Percentiles rank a stretch among this genome's conserved stretches.
phyloP scores from a whole-genome alignment of 1,140 invertebrate species.

The Nephotettix cincticeps region DNA sequence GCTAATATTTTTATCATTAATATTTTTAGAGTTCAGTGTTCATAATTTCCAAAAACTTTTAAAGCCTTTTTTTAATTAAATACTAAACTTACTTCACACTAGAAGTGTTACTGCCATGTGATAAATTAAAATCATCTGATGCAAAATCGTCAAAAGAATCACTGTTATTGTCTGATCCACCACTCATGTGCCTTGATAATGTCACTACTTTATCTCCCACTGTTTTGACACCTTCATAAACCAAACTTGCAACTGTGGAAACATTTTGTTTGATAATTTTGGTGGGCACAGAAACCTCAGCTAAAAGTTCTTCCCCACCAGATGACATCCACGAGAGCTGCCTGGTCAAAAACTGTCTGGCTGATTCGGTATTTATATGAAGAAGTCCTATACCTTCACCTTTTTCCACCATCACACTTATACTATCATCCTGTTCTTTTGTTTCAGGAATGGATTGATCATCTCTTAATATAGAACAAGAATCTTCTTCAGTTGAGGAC shows the following conservation, averaged over 20 bases:
- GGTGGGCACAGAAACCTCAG: slow-evolving; percentile 64
- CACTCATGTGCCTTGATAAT: slow-evolving; percentile 69
- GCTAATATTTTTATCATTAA: too few relatives aligned
- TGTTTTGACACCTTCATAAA: slow-evolving; percentile 71
- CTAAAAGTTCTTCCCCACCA: slow-evolving; percentile 62
- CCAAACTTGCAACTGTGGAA: slow-evolving; percentile 69
- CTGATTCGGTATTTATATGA: slow-evolving; percentile 69
- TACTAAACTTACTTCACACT: slow-evolving; percentile 49
- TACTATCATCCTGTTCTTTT: slow-evolving; percentile 46
- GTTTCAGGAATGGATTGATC: slow-evolving; percentile 39
- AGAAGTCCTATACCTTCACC: slow-evolving; percentile 58
- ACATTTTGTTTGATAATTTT: slow-evolving; percentile 70
- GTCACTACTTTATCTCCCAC: slow-evolving; percentile 72
- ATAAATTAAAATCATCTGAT: slow-evolving; percentile 49
- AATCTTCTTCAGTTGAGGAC: slow-evolving; percentile 34
- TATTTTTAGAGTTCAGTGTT: too few relatives aligned
- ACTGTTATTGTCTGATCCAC: slow-evolving; percentile 62
- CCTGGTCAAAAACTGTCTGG: slow-evolving; percentile 66
- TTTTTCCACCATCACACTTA: slow-evolving; percentile 52
- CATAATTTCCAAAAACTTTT: too few relatives aligned
- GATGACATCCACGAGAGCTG: slow-evolving; percentile 72
- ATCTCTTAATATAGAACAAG: slow-evolving; percentile 39
- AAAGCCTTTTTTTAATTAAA: too few relatives aligned
- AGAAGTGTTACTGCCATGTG: slow-evolving; percentile 40
- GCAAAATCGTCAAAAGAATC: slow-evolving; percentile 55